Evolutionary conservation across 2,888 invertebrate genomes (phyloP).

Genomic region (Cistogaster globosa): DNA sequence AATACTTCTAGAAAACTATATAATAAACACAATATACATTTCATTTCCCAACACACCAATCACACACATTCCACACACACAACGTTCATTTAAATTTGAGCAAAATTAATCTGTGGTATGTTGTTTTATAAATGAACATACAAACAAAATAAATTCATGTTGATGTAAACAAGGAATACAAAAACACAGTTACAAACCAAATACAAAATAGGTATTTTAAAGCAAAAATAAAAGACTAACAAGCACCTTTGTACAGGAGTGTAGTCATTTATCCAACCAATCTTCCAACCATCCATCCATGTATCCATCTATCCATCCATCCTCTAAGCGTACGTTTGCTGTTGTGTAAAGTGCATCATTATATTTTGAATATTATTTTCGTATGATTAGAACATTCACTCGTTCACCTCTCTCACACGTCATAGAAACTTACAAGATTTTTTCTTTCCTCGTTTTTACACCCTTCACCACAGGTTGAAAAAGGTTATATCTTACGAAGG

Average conservation of each 20-base stretch:
- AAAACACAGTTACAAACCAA: background rate
- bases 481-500: too few species aligned
- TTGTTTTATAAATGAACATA: conserved; percentile 44
- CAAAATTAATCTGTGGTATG: conserved; percentile 64
- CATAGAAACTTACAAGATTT: conserved; percentile 34
- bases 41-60: background rate
- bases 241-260: conserved; percentile 19
- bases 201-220: background rate
- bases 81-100: conserved; percentile 34
- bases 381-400: conserved; percentile 29
- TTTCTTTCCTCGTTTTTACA: background rate
- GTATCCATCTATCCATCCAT: conserved; percentile 28
- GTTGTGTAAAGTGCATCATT: conserved; percentile 66
- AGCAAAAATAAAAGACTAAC: conserved; percentile 32
- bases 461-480: too few species aligned
- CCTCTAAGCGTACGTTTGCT: conserved; percentile 50
- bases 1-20: conserved; percentile 17
- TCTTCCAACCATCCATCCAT: background rate
- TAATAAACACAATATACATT: conserved; percentile 1
- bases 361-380: conserved; percentile 48
- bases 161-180: background rate
- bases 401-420: conserved; percentile 31
- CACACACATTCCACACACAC: conserved; percentile 9
- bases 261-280: conserved; percentile 13
- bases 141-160: conserved; percentile 25